These are phyloP conservation scores for Dione juno DNA, from an alignment of 2,888 invertebrate species.

Conservation along the genomic window DNA sequence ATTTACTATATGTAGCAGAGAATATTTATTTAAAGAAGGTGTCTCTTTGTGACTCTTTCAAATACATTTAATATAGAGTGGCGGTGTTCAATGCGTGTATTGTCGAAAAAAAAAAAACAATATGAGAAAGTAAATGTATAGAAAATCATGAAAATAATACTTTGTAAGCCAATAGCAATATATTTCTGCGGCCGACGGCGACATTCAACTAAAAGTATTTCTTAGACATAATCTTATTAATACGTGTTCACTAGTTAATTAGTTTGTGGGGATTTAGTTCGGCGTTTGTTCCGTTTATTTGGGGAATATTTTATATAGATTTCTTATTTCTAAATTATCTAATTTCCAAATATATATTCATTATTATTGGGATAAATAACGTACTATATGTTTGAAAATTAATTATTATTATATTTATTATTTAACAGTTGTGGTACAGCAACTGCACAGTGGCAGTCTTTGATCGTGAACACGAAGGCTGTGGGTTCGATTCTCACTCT, in stretches of 20 bases:
- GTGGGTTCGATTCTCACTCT: no score
- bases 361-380: no score
- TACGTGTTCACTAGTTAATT: conserved; percentile 45
- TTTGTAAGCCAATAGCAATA: conserved; percentile 9
- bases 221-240: conserved; percentile 41
- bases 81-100: background rate
- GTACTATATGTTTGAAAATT: no score
- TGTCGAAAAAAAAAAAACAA: background rate
- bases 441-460: no score
- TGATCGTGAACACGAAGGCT: no score
- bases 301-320: background rate
- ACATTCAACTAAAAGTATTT: conserved; percentile 16
- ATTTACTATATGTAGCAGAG: no score
- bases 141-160: background rate
- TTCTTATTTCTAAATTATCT: no score
- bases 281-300: conserved; percentile 9
- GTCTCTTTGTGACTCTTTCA: no score
- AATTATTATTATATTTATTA: no score
- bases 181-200: conserved; percentile 14
- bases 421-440: no score
- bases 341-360: no score
- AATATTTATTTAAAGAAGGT: no score
- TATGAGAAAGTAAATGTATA: background rate
- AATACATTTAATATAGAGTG: background rate
- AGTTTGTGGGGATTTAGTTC: conserved; percentile 44